These are phyloP conservation scores for Rhopalosiphum nymphaeae DNA, from an alignment of 2,888 invertebrate genomes.

Conservation along the genomic window DNA sequence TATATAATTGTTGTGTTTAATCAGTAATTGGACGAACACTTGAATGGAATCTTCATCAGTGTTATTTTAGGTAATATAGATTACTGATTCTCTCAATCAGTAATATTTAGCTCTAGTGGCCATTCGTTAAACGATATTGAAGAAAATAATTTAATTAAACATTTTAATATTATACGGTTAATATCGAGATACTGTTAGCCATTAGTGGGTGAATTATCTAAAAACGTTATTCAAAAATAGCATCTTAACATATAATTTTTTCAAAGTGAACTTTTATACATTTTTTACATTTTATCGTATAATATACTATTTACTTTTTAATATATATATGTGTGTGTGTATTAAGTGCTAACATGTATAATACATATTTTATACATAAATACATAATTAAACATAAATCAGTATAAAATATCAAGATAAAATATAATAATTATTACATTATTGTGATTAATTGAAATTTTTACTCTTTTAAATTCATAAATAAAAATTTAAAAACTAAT, in stretches of 20 bases:
- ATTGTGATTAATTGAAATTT: neutral
- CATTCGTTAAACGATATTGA: neutral
- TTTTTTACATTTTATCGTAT: neutral
- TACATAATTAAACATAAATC: neutral
- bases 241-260: constrained; percentile 30
- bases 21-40: neutral
- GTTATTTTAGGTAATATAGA: neutral
- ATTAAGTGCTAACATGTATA: neutral
- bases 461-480: neutral
- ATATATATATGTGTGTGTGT: neutral
- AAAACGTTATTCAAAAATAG: neutral
- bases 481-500: neutral
- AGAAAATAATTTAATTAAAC: neutral
- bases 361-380: neutral
- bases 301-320: neutral
- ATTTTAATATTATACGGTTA: neutral
- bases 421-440: neutral
- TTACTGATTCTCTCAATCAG: too few species aligned
- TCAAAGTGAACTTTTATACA: neutral
- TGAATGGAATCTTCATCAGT: neutral
- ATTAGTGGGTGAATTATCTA: neutral
- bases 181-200: neutral
- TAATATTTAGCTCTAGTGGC: neutral
- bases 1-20: neutral
- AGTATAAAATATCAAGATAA: neutral